Evolutionary conservation across 2,888 invertebrate species (phyloP).

Genomic region (Diploptera punctata): DNA sequence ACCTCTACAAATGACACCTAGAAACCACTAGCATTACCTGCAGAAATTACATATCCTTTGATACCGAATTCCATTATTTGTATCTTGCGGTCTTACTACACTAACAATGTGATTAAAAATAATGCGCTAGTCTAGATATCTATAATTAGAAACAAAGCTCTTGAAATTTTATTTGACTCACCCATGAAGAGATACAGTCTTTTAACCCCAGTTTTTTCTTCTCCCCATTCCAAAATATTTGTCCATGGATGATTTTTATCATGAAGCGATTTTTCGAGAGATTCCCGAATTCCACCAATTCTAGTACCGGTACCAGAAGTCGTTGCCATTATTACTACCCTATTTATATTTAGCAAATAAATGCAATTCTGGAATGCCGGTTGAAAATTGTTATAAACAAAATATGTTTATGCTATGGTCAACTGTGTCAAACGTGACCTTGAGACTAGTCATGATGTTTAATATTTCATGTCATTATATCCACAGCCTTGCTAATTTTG

Average conservation of each 20-base stretch:
- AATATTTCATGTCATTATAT: background rate
- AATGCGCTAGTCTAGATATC: background rate
- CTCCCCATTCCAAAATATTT: constrained; percentile 67
- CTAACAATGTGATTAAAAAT: background rate
- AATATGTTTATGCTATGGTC: too few relatives aligned
- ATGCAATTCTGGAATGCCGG: background rate
- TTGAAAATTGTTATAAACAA: background rate
- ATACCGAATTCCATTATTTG: too few relatives aligned
- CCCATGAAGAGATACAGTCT: constrained; percentile 80
- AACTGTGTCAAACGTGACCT: too few relatives aligned
- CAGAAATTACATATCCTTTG: too few relatives aligned
- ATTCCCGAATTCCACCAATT: constrained; percentile 63
- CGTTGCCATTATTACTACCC: background rate
- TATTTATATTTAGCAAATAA: background rate
- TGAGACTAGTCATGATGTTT: too few relatives aligned
- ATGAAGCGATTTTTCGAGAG: constrained; percentile 65
- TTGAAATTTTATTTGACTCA: constrained; percentile 57
- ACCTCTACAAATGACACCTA: too few relatives aligned
- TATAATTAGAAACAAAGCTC: background rate
- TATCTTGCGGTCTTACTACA: too few relatives aligned
- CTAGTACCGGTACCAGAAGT: constrained; percentile 45
- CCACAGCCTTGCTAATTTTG: constrained; percentile 1
- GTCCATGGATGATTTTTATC: constrained; percentile 79
- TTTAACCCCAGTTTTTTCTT: constrained; percentile 75
- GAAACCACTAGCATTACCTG: too few relatives aligned